phyloP scores from a whole-genome alignment of 2,113 vertebrate genomes.

The Nannospalax galili region DNA sequence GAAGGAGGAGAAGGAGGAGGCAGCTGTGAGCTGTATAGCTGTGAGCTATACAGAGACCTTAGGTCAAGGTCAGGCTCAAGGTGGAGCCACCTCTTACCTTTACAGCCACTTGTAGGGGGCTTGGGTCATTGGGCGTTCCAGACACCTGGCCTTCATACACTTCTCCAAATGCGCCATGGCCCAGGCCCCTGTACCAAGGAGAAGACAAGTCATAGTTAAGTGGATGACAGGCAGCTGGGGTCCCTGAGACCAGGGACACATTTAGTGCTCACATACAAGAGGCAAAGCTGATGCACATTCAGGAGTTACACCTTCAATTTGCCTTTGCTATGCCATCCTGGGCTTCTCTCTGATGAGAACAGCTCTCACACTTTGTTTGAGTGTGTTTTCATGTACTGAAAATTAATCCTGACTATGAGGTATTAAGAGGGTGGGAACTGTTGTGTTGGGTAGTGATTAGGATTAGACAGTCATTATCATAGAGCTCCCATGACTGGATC shows the following conservation, averaged over 20 bases:
- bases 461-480: neutral
- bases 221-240: neutral
- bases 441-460: neutral
- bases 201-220: conserved; percentile 64
- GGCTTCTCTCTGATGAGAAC: neutral
- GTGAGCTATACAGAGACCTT: rapidly evolving
- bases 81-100: conserved; percentile 90
- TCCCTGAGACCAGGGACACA: no score
- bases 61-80: neutral
- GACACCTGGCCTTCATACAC: conserved; percentile 98
- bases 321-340: neutral
- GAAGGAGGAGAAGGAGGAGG: neutral
- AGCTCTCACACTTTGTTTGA: neutral
- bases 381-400: neutral
- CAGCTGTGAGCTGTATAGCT: neutral
- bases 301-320: neutral
- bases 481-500: neutral
- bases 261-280: rapidly evolving
- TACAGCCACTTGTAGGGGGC: conserved; percentile 97
- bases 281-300: neutral
- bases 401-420: neutral
- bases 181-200: conserved; percentile 92
- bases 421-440: neutral
- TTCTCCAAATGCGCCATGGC: conserved; percentile 98
- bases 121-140: conserved; percentile 93